Base-by-base conservation (phyloP, 2,888 invertebrate species). In the Yponomeuta sedellus region DNA sequence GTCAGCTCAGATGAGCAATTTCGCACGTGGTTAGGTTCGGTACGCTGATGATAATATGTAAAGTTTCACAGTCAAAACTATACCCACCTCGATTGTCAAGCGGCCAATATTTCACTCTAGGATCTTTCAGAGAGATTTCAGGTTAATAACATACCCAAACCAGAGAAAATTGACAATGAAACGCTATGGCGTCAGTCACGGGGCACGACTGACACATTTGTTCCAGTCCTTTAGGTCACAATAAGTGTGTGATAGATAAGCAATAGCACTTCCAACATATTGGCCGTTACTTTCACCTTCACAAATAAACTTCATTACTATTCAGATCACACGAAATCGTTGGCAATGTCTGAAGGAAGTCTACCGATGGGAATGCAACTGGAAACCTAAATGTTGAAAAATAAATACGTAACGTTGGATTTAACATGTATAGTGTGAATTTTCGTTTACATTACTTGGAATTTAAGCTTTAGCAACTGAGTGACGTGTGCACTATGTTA, bases 291-390 rank as follows among this genome's bases (percentile, higher is more conserved):
- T 64, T 64, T 64, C 64, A 22, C 64, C 56, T 64, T 56, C 64
- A 19, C 19, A 20, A 25, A 56, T n/a, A 56, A 64, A 64, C 40
- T n/a, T 28, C 28, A 56, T 64, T 56, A n/a, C 56, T 56, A 64
- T 64, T 64, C 64, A 25, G 25, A n/a, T 28, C 64, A 28, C 64
- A 22, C 58, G 65, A 69, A 73, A 74, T 67, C 69, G 68, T 73
- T 77, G 75, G 77, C 77, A 65, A 71, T 70, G 68, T 70, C 70
- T 72, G 70, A 74, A 81, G 82, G 81, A 82, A 80, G 79, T 76
- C 69, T 70, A 4, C 59, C 59, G 5, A 25, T 59, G 20, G 59
- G 6, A 34, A 22, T 34, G 34, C 61, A 68, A 68, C 70, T 70
- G 69, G 67, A 68, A 70, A 52, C 44, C 44, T 52, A 3, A 12